Percentiles rank a stretch among this genome's conserved stretches.
These are phyloP conservation scores for Rhinoderma darwinii DNA, from an alignment of 2,113 vertebrate genomes.

Conservation along the genomic window DNA sequence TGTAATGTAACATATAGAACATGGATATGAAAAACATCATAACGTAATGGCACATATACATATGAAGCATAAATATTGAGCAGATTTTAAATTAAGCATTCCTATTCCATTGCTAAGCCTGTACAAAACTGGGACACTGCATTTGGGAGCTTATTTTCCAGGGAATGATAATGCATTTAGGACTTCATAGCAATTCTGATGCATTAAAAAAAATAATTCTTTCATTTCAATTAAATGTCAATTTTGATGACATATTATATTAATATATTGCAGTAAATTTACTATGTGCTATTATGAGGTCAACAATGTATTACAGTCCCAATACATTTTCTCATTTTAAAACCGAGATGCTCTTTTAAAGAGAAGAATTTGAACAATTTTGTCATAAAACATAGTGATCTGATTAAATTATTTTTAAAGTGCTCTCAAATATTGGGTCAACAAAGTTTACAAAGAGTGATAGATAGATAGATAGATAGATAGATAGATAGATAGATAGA, in stretches of 20 bases:
- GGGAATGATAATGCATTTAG: slow-evolving; percentile 38
- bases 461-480: background rate
- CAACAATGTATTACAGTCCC: background rate
- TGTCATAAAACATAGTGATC: too few relatives aligned
- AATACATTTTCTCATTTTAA: background rate
- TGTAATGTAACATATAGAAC: background rate
- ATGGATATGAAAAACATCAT: background rate
- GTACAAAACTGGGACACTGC: slow-evolving; percentile 12
- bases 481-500: background rate
- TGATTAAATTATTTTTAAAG: background rate
- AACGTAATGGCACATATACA: background rate
- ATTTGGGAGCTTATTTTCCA: slow-evolving; percentile 25
- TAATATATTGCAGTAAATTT: background rate
- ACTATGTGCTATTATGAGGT: background rate
- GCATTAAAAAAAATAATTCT: background rate
- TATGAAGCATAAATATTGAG: background rate
- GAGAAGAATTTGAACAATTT: too few relatives aligned
- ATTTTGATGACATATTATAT: background rate
- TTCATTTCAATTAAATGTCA: background rate
- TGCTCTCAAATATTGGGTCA: background rate
- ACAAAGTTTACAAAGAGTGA: too few relatives aligned
- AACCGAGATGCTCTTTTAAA: too few relatives aligned
- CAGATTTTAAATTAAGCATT: background rate
- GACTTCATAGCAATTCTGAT: background rate
- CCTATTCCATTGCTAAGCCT: slow-evolving; percentile 12